Evolutionary conservation across 2,797 vertebrate species (phyloP).

Genomic region (Rhinella marina): DNA sequence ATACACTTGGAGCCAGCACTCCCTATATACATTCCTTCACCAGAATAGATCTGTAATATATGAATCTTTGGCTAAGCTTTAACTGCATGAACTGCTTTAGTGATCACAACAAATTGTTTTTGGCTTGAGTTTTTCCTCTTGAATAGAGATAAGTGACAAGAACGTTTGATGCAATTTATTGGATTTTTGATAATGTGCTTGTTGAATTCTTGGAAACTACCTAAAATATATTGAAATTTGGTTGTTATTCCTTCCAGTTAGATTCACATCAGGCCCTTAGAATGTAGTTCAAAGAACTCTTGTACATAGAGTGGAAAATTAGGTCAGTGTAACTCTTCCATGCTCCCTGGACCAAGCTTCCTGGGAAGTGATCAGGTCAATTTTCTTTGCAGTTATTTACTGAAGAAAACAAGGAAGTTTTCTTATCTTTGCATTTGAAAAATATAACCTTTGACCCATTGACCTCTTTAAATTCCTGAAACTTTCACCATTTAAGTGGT

Average conservation of each 20-base stretch:
- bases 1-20: background rate
- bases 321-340: background rate
- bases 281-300: background rate
- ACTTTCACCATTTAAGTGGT: background rate
- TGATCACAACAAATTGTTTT: background rate
- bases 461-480: slow-evolving; percentile 22
- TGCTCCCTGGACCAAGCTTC: slow-evolving; percentile 7
- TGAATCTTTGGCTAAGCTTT: background rate
- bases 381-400: background rate
- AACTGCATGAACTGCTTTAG: background rate
- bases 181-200: background rate
- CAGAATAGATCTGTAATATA: background rate
- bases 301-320: slow-evolving; percentile 4
- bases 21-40: background rate
- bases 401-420: slow-evolving; percentile 29
- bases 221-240: background rate
- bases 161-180: slow-evolving; percentile 11
- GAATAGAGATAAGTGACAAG: slow-evolving; percentile 7
- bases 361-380: slow-evolving; percentile 2
- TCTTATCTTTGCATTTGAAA: slow-evolving; percentile 13
- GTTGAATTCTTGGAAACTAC: background rate
- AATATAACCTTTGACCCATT: slow-evolving; percentile 16
- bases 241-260: background rate
- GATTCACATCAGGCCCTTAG: background rate
- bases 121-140: background rate